Conservation (phyloP, 2,797 vertebrate species). For the Coluber constrictor region DNA sequence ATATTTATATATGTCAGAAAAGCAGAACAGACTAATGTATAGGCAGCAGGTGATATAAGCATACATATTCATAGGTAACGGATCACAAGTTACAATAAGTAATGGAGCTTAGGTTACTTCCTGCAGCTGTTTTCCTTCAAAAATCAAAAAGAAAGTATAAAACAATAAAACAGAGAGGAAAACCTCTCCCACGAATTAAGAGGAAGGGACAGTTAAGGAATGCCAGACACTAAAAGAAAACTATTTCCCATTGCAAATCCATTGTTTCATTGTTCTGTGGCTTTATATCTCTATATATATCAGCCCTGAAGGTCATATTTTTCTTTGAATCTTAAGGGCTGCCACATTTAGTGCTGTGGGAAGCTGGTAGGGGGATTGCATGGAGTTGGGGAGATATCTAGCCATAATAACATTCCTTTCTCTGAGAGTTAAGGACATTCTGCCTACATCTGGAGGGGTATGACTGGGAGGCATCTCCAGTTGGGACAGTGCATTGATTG, state of each 20-base stretch:
- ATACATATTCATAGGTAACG: not conserved
- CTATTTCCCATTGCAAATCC: not conserved
- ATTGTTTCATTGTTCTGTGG: not conserved
- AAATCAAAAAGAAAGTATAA: not conserved
- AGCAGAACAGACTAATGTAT: not conserved
- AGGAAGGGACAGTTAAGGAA: not conserved
- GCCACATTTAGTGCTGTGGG: too few species aligned
- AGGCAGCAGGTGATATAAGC: not conserved
- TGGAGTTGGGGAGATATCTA: too few species aligned
- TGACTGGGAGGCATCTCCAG: too few species aligned
- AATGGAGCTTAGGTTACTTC: not conserved
- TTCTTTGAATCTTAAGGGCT: too few species aligned
- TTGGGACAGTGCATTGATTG: too few species aligned
- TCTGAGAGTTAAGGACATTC: too few species aligned
- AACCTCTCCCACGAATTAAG: not conserved
- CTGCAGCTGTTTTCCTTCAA: not conserved
- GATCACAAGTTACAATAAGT: not conserved
- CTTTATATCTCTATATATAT: not conserved
- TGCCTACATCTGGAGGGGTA: too few species aligned
- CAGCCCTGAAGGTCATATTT: too few species aligned
- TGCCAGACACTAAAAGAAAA: not conserved
- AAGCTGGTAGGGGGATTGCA: too few species aligned
- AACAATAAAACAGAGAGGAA: not conserved
- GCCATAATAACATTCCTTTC: too few species aligned
- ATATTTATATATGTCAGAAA: not conserved